These are phyloP conservation scores for Platyura marginata DNA, from an alignment of 1,140 invertebrate species.

Conservation along the genomic window DNA sequence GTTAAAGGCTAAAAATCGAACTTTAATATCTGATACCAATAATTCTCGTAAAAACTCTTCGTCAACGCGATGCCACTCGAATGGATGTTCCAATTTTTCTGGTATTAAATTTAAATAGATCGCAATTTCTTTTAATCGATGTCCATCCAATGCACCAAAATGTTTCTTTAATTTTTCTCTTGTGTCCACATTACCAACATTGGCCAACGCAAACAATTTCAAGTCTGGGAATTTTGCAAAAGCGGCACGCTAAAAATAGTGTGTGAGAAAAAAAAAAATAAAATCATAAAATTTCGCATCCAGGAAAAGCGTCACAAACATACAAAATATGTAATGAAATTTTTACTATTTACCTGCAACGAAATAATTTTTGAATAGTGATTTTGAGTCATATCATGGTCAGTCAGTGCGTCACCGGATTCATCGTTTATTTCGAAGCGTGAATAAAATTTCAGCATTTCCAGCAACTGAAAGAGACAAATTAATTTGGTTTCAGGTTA, in stretches of 20 bases:
- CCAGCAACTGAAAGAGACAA: constrained; percentile 58
- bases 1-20: constrained; percentile 4
- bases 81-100: constrained; percentile 42
- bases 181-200: constrained; percentile 88
- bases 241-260: constrained; percentile 56
- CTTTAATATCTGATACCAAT: constrained; percentile 42
- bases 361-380: constrained; percentile 86
- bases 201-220: constrained; percentile 72
- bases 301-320: too few species aligned
- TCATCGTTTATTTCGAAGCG: constrained; percentile 97
- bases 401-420: constrained; percentile 82
- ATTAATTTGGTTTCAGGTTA: too few species aligned
- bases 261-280: too few species aligned
- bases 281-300: too few species aligned
- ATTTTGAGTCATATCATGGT: constrained; percentile 80
- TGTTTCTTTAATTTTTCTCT: constrained; percentile 69
- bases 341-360: constrained; percentile 45
- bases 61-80: constrained; percentile 55
- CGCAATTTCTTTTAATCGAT: constrained; percentile 67
- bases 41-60: constrained; percentile 70
- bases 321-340: too few species aligned
- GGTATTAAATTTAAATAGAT: constrained; percentile 75
- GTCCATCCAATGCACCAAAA: constrained; percentile 54
- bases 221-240: constrained; percentile 85
- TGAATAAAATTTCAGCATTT: constrained; percentile 93